Conservation (phyloP, 2,888 invertebrate species). For the Ophonus ardosiacus region DNA sequence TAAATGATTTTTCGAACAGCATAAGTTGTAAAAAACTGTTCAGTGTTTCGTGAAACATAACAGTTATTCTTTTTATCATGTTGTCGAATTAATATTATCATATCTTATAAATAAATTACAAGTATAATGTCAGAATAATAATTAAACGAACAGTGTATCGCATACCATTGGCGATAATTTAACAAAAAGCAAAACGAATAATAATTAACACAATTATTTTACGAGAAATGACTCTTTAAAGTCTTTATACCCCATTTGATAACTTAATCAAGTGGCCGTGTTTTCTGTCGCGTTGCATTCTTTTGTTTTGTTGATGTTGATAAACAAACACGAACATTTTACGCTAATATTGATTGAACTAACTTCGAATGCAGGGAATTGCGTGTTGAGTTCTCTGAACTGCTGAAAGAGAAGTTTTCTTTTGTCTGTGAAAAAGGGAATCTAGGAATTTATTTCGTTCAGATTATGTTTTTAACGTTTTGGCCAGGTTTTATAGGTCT, state of each 20-base stretch:
- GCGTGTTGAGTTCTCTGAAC: constrained; percentile 27
- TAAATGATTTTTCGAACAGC: no score
- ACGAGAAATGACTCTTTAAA: neutral
- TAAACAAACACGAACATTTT: constrained; percentile 42
- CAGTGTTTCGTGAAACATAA: no score
- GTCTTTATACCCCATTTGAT: constrained; percentile 26
- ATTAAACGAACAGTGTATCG: neutral
- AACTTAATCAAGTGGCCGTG: constrained; percentile 20
- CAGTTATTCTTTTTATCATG: neutral
- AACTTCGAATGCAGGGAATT: constrained; percentile 10
- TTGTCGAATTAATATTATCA: neutral
- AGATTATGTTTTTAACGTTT: constrained; percentile 18
- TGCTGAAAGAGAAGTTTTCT: constrained; percentile 17
- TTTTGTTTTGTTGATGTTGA: constrained; percentile 37
- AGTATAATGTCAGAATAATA: neutral
- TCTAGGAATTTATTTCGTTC: constrained; percentile 33
- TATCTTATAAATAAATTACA: neutral
- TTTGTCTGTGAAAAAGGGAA: constrained; percentile 41
- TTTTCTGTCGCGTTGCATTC: constrained; percentile 26
- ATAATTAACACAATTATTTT: constrained; percentile 1
- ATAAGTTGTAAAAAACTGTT: no score
- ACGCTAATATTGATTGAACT: constrained; percentile 37
- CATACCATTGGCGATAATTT: constrained; percentile 20
- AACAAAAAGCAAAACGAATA: constrained; percentile 33
- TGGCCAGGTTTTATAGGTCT: constrained; percentile 15